phyloP scores from a whole-genome alignment of 2,113 vertebrate genomes.

The Rana temporaria region DNA sequence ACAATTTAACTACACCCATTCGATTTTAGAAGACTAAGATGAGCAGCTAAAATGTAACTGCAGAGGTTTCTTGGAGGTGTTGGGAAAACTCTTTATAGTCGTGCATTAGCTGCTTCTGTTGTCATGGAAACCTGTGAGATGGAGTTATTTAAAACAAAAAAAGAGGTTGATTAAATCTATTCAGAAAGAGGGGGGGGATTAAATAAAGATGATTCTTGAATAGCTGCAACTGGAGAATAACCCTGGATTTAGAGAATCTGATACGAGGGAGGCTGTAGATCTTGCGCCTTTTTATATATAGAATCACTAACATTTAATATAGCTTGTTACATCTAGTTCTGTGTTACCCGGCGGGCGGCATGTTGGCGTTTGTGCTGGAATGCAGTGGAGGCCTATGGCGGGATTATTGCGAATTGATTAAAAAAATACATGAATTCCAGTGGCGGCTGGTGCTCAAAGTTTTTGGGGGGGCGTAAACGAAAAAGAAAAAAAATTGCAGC shows the following conservation, averaged over 20 bases:
- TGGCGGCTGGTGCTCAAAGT: no score
- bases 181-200: not conserved
- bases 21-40: no score
- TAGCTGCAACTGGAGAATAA: not conserved
- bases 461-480: no score
- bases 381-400: no score
- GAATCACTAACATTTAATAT: no score
- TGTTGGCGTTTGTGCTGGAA: no score
- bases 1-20: no score
- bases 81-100: constrained; percentile 10
- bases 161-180: constrained; percentile 61
- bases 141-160: constrained; percentile 68
- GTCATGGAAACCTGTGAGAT: constrained; percentile 64
- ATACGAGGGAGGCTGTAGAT: not conserved
- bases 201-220: constrained; percentile 60
- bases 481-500: no score
- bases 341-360: no score
- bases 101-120: constrained; percentile 64
- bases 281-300: not conserved
- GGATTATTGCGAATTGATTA: no score
- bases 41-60: not conserved
- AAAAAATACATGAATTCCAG: no score
- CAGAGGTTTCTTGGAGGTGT: constrained; percentile 46
- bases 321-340: no score
- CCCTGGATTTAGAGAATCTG: not conserved